phyloP scores from a whole-genome alignment of 2,113 vertebrate species.

The Protomyctophum bolini region DNA sequence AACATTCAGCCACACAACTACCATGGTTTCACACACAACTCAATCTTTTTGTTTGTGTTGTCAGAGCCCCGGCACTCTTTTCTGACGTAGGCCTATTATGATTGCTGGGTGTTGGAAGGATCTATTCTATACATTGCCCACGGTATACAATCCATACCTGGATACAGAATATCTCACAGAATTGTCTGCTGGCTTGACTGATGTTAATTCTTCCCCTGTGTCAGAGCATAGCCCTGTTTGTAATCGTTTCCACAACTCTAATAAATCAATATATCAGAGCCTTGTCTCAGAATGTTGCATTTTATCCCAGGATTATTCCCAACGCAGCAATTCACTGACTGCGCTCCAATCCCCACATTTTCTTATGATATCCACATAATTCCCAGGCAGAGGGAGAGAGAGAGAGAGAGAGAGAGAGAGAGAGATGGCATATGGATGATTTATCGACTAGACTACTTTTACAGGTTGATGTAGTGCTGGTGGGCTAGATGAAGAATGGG shows the following conservation, averaged over 20 bases:
- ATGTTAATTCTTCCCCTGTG: slow-evolving; percentile 19
- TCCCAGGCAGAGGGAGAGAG: slow-evolving; percentile 8
- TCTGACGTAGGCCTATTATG: no score
- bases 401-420: not conserved
- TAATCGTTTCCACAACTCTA: slow-evolving; percentile 28
- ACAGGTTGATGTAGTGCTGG: slow-evolving; percentile 23
- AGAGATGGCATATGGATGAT: slow-evolving; percentile 29
- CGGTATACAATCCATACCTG: not conserved
- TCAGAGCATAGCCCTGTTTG: not conserved
- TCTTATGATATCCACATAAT: not conserved
- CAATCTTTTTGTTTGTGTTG: no score
- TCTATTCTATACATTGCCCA: not conserved
- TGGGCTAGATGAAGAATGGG: slow-evolving; percentile 22
- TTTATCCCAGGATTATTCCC: slow-evolving; percentile 41
- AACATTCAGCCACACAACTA: no score
- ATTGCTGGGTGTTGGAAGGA: no score
- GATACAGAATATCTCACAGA: slow-evolving; percentile 10
- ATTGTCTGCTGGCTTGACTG: slow-evolving; percentile 15
- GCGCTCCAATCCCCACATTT: not conserved
- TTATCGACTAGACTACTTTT: slow-evolving; percentile 37
- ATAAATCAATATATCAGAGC: slow-evolving; percentile 50
- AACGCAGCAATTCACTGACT: slow-evolving; percentile 14
- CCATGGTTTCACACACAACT: no score
- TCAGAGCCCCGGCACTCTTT: no score
- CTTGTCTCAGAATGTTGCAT: slow-evolving; percentile 35